Evolutionary conservation across 2,113 vertebrate species (phyloP), one percentile per base, ranked within the genome.

Genomic region (Jacana jacana): DNA sequence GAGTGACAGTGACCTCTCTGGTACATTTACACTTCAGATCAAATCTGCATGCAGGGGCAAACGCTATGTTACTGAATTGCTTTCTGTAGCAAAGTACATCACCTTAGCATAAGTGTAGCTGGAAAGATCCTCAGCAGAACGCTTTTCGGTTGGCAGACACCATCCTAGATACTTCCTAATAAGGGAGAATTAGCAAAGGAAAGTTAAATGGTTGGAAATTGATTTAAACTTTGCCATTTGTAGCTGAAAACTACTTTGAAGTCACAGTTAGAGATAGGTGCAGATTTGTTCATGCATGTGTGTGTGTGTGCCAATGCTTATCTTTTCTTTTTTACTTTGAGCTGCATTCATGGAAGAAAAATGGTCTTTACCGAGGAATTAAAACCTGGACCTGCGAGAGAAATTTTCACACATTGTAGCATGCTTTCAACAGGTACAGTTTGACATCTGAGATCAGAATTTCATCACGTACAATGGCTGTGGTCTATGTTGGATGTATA

Each of bases 361-460:
- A 92, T 70, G 73, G 83, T 97, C 94, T 92, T 96, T 78, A 84
- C 95, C 93, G 76, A 86, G 92, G 77, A 96, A 77, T 96, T 96
- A 87, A 60, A 73, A 54, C 88, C 87, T 96, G 95, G 86, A 96
- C 55, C 93, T 94, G 40, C 52, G 80, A 93, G 94, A 94, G 89
- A 92, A 89, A 52, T 84, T 63, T 51, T 88, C 81, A 80, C 64
- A 2, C 18, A 5, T 84, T 86, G 85, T 89, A 93, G 89, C 75
- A 93, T 97, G 97, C 96, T 98, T 98, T 98, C 95, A 95, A 85
- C 92, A 95, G 77, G 85, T 96, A 96, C 81, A 91, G 81, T 96
- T 69, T 93, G 89, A 91, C 76, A 93, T 84, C 65, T 92, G 95
- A 90, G 92, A 96, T 97, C 75, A 88, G 51, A 97, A 93, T 97